Base-by-base conservation (phyloP, 2,888 invertebrate species). In the Idaea aversata region DNA sequence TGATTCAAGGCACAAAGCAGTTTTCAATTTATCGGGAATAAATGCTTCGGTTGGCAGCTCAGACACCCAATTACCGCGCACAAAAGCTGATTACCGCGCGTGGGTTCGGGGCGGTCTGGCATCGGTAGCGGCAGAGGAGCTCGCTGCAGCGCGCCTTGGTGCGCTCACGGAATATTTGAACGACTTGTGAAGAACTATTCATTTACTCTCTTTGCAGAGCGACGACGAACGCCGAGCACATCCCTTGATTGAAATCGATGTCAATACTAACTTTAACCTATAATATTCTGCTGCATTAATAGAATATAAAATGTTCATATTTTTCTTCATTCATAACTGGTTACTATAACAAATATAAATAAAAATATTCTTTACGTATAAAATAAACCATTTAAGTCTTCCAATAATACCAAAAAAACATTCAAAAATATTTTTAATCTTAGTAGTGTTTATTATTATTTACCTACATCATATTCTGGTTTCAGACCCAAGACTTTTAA, bases 1-100 rank as follows among this genome's bases (percentile, higher is more conserved):
- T 82, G 86, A 88, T 89, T 88, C 84, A 79, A 84, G 83, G 87
- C 87, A 88, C 88, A 90, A 88, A 90, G 88, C 87, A 91, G 88
- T 90, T 92, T 91, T 91, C 90, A 92, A 91, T 92, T 91, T 91
- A 91, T 91, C 86, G 87, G 86, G 88, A 90, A 91, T 91, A 92
- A 93, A 93, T 90, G 92, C 90, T 88, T 87, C 86, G 89, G 89
- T 90, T 90, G 91, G 90, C 88, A 91, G 91, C 90, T 91, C 91
- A 92, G 91, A 91, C 91, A 91, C 90, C 91, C 91, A 92, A 92
- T 92, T 92, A 92, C 90, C 83, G 88, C 83, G 85, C 90, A 93
- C 91, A 92, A 92, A 91, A 92, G 93, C 91, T 92, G 92, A 92
- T 92, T 92, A 93, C 87, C 82, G 85, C 84, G 87, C 86, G 84